phyloP scores from a whole-genome alignment of 2,888 invertebrate genomes.

The Stenodema calcarata region DNA sequence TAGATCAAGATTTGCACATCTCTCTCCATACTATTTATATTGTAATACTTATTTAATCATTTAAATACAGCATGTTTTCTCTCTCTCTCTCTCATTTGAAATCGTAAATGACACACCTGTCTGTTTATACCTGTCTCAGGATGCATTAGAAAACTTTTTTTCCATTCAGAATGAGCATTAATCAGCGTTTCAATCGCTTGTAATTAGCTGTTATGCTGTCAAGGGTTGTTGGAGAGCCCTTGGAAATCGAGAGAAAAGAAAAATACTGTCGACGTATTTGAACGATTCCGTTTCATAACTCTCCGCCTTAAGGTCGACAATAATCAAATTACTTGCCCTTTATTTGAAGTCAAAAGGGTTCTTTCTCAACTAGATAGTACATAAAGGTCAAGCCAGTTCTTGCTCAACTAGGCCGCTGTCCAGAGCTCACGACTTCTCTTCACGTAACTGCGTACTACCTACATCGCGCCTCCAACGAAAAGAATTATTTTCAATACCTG shows the following conservation, averaged over 20 bases:
- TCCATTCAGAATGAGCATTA: no score
- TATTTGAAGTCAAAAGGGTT: slow-evolving; percentile 30
- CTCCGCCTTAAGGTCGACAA: background rate
- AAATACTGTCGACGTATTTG: background rate
- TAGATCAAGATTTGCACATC: no score
- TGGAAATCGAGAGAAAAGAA: background rate
- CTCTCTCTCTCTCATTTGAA: no score
- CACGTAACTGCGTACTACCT: slow-evolving; percentile 27
- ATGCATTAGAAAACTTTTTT: no score
- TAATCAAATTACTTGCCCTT: slow-evolving; percentile 44
- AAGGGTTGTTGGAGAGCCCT: background rate
- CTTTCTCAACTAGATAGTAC: slow-evolving; percentile 12
- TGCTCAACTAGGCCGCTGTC: slow-evolving; percentile 25
- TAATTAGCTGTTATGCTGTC: no score
- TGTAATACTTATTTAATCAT: no score
- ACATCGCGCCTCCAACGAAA: background rate
- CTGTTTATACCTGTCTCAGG: no score
- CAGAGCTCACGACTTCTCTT: slow-evolving; percentile 1
- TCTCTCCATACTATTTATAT: no score
- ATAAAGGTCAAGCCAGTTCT: slow-evolving; percentile 28
- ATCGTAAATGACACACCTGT: no score
- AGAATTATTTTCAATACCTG: background rate
- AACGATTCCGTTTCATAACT: background rate
- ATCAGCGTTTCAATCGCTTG: no score
- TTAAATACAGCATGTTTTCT: no score